Base-by-base conservation (phyloP, 1,140 invertebrate species). In the Spodoptera frugiperda region DNA sequence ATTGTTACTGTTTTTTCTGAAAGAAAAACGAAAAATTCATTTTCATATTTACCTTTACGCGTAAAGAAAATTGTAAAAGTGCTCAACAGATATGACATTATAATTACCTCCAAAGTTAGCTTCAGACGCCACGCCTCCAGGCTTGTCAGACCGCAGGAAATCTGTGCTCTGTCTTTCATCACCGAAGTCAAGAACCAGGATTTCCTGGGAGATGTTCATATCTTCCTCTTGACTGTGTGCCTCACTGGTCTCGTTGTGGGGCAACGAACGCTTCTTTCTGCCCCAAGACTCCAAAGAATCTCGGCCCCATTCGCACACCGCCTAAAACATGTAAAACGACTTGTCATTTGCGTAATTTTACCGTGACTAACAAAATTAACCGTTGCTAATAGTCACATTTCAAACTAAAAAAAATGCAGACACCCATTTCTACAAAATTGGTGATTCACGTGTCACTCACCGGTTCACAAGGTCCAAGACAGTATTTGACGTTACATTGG, bases 401-500 rank as follows among this genome's bases (percentile, higher is more conserved):
- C 30, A 68, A 15, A 15, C 25, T n/a, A n/a, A n/a, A 25, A 51
- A 68, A 30, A 67, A 48, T 25, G 19, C 49, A 19, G 17, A 51
- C 48, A 48, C 48, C 54, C 53, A 74, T 61, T 55, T 30, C 48
- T 51, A 67, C 48, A 75, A 70, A 53, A 46, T 46, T 76, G 70
- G 9, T 68, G 19, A 65, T 59, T 51, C 17, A 73, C 73, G 49
- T 61, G n/a, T 53, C 55, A 95, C 96, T 96, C 95, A 98, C 97
- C 84, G 98, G 97, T 93, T 99, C 98, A 87, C 98, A 99, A 74
- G 97, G 98, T 91, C 98, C 98, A 59, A 99, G 95, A 93, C 98
- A 99, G 92, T 99, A 99, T 90, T 99, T 99, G 77, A 99, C 98
- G 89, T 99, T 99, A 92, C 98, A 99, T 89, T 99, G 98, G 96